Base-by-base conservation (phyloP, 2,113 vertebrate genomes). In the Echinops telfairi region DNA sequence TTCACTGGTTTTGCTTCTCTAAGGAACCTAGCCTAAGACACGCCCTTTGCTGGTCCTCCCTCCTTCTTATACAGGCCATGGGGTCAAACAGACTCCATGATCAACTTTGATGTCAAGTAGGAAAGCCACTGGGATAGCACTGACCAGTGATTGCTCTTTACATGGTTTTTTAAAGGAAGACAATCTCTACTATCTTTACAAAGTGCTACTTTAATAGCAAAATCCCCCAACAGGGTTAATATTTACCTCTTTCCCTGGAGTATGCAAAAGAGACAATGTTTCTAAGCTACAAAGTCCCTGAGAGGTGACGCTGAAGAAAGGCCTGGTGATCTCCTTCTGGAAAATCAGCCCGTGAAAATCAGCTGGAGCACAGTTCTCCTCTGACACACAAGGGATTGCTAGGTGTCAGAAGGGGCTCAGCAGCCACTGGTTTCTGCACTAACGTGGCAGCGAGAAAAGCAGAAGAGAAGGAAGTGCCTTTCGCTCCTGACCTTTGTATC, bases 101-200 rank as follows among this genome's bases (percentile, higher is more conserved):
- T 64, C 93, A 40, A 43, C 64, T 92, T 43, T 47, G 58, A 14
- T 60, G n/a, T 77, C 92, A 83, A 43, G 17, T 43, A 81, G 40
- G 43, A 64, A 64, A 60, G 47, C 11, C 62, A 64, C 62, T 27
- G 36, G 77, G 47, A 71, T n/a, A 58, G 57, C 43, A 11, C 12
- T 8, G 29, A 5, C 19, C 47, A 89, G 14, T 14, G 33, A 36
- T 0, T 58, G 47, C 64, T 77, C 86, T 92, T 77, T 64, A 64
- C 76, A 58, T 64, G 25, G 33, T 12, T 89, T 88, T 70, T 47
- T 87, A 77, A 77, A 78, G 47, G 40, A 73, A 73, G 83, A 58
- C 58, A 36, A 15, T 33, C 36, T 70, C 38, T 81, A 53, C 77
- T 70, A 62, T 68, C 27, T 78, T 87, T 66, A 19, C 81, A 3